Base-by-base conservation (phyloP, 2,888 invertebrate species). In the Patella depressa region DNA sequence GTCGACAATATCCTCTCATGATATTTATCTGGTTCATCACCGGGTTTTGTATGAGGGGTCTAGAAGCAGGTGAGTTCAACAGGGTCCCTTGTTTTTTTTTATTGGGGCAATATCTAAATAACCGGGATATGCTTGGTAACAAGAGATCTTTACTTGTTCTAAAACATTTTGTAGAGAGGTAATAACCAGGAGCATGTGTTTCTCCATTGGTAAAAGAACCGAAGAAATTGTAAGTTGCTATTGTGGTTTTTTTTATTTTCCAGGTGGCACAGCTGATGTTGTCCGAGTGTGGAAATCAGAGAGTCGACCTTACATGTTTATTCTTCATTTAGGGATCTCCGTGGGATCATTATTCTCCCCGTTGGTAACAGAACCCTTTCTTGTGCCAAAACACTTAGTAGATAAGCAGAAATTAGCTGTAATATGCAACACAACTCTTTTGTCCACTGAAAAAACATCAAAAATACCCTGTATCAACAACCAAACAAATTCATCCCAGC, bases 1-100 rank as follows among this genome's bases (percentile, higher is more conserved):
- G 88, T 76, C 77, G 74, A 34, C 80, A 83, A n/a, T 75, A 88
- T 34, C 76, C 80, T 72, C 55, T 84, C 5, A 83, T 90, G 69
- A 80, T 84, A 75, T 78, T 81, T 4, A 81, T 85, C 65, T 84
- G 88, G 70, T 79, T 86, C 24, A 77, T 87, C 17, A 83, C 87
- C 15, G 89, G 90, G 24, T 76, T 89, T 11, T 80, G 88, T 9
- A 88, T 89, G 88, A 90, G 91, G 24, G 85, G 90, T 55, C 83
- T 91, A 0, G 73, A 76, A 24, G 54, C 73, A 73, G 76, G 76
- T 76, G n/a, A 3, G 55, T 45, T 45, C 45, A 45, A 9, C 45
- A 45, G 45, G 45, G 45, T 45, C 34, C 34, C 34, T 34, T 34
- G 34, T 24, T 29, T 29, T 29, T 5, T 34, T 34, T 34, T 34